Evolutionary conservation across 2,113 vertebrate species (phyloP).

Genomic region (Plectropomus leopardus): DNA sequence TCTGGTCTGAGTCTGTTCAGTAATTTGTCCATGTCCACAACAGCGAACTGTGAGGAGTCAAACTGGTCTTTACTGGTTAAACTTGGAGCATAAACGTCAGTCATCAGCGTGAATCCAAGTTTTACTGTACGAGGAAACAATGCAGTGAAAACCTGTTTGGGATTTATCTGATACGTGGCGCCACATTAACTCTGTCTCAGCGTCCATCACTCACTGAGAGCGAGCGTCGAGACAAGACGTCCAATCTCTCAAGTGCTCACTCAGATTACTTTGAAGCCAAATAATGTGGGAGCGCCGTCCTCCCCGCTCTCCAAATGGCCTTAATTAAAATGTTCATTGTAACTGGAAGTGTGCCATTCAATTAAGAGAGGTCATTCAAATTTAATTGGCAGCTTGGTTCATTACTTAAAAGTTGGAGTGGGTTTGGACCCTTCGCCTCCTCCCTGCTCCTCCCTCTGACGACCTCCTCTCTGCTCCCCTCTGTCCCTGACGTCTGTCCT

Average conservation of each 20-base stretch:
- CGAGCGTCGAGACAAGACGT: background rate
- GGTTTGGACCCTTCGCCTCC: background rate
- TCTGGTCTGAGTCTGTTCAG: background rate
- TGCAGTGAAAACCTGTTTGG: background rate
- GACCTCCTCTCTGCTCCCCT: background rate
- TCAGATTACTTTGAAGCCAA: conserved; percentile 20
- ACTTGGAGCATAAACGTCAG: too few relatives aligned
- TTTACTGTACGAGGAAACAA: too few relatives aligned
- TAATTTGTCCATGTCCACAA: background rate
- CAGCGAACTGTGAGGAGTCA: background rate
- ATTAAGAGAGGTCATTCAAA: conserved; percentile 50
- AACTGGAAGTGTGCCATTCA: conserved; percentile 39
- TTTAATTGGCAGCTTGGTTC: conserved; percentile 45
- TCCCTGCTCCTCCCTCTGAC: conserved; percentile 16
- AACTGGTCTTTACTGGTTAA: too few relatives aligned
- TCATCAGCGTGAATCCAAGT: too few relatives aligned
- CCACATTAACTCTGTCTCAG: background rate
- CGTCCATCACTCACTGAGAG: background rate
- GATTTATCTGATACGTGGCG: background rate
- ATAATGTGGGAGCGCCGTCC: conserved; percentile 6
- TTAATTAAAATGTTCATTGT: conserved; percentile 44
- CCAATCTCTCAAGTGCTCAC: background rate
- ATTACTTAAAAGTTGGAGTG: conserved; percentile 43
- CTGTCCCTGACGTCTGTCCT: background rate
- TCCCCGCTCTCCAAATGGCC: conserved; percentile 10